Percentiles rank a stretch among this genome's conserved stretches.
Evolutionary conservation across 2,888 invertebrate genomes (phyloP).

Genomic region (Melieria crassipennis): DNA sequence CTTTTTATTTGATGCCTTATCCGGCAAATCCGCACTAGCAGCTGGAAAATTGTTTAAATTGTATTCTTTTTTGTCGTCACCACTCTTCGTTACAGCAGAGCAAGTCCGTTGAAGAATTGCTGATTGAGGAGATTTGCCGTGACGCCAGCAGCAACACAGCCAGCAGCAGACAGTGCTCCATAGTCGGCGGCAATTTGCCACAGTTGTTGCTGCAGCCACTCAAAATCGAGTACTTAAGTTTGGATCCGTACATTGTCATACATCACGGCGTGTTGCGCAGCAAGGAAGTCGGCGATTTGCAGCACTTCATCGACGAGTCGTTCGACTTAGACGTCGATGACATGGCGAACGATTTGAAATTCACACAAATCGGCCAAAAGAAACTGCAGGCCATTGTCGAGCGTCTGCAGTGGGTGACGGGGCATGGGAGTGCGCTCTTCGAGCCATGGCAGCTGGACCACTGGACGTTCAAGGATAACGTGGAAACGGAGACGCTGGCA

Average conservation of each 20-base stretch:
- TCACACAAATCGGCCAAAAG: conserved; percentile 44
- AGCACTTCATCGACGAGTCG: conserved; percentile 42
- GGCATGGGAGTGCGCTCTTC: conserved; percentile 35
- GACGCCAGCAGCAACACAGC: conserved; percentile 16
- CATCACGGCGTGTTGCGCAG: conserved; percentile 50
- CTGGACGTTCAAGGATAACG: conserved; percentile 46
- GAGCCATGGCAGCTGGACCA: conserved; percentile 50
- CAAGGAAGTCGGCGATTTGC: conserved; percentile 46
- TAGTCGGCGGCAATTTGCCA: conserved; percentile 37
- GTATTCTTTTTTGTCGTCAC: too few relatives aligned
- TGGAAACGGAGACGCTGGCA: conserved; percentile 23
- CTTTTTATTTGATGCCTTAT: too few relatives aligned
- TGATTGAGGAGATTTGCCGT: conserved; percentile 55
- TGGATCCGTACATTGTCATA: conserved; percentile 52
- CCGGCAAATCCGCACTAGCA: conserved; percentile 10
- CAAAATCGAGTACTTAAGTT: conserved; percentile 50
- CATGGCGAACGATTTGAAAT: conserved; percentile 31
- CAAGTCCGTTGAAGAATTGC: conserved; percentile 49
- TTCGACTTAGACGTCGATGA: neutral
- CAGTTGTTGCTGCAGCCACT: conserved; percentile 45
- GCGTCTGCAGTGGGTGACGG: conserved; percentile 38
- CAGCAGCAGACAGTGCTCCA: conserved; percentile 42
- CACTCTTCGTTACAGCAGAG: conserved; percentile 11
- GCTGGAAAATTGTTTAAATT: neutral
- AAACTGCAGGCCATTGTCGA: conserved; percentile 37